Evolutionary conservation across 92 coral and sea anemone genomes (phyloP).

Genomic region (Meandrina meandrites): DNA sequence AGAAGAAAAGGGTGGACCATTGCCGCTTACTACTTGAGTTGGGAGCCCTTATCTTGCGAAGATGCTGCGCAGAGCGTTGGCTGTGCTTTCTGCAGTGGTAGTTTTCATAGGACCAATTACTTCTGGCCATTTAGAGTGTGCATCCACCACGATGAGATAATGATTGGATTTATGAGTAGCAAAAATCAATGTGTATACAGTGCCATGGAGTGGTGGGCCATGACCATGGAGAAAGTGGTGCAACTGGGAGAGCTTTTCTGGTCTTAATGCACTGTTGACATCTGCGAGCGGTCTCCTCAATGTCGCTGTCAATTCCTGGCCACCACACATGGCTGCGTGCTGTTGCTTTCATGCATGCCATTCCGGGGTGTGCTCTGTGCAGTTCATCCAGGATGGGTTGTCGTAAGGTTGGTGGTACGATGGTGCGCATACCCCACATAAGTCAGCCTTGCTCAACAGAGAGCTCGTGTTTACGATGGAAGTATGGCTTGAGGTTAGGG

Average conservation of each 20-base stretch:
- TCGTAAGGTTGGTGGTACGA: too few species aligned
- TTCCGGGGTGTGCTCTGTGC: too few species aligned
- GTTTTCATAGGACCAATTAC: too few species aligned
- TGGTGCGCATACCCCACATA: conserved; percentile 29
- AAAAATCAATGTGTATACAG: conserved; percentile 54
- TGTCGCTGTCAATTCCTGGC: too few species aligned
- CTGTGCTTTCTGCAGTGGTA: too few species aligned
- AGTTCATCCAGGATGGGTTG: too few species aligned
- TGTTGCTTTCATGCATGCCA: too few species aligned
- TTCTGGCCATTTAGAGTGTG: too few species aligned
- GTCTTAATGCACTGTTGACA: conserved; percentile 16
- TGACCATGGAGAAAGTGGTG: neutral
- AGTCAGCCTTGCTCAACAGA: conserved; percentile 23
- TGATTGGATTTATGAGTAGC: conserved; percentile 38
- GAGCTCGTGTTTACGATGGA: neutral
- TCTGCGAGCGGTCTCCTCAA: neutral
- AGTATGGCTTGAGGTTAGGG: too few species aligned
- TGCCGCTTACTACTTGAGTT: conserved; percentile 42
- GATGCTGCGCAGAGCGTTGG: conserved; percentile 34
- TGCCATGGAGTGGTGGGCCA: conserved; percentile 28
- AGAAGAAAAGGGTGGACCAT: conserved; percentile 59
- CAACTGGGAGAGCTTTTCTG: conserved; percentile 6
- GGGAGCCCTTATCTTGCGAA: conserved; percentile 46
- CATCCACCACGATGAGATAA: conserved; percentile 38
- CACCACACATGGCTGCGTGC: too few species aligned